Percentiles rank a stretch among this genome's conserved stretches.
phyloP scores from a whole-genome alignment of 2,888 invertebrate species.

The Epinotia brunnichana region DNA sequence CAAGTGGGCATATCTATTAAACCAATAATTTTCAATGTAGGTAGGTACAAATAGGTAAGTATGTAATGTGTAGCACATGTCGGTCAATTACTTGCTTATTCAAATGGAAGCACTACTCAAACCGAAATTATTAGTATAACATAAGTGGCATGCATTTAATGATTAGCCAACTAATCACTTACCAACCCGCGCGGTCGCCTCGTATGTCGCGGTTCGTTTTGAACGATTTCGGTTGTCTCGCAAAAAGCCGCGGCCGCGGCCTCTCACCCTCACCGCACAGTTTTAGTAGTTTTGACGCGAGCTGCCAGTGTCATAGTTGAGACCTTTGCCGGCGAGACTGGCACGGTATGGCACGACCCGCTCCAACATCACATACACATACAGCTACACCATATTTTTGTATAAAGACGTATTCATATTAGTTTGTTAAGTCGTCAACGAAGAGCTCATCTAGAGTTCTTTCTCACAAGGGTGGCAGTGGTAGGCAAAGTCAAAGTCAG shows the following conservation, averaged over 20 bases:
- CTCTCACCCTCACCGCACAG: conserved; percentile 61
- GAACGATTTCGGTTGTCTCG: conserved; percentile 18
- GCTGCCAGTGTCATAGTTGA: conserved; percentile 76
- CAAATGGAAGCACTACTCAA: background rate
- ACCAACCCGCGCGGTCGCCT: conserved; percentile 24
- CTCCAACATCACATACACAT: conserved; percentile 73
- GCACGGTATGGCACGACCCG: conserved; percentile 80
- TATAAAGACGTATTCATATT: conserved; percentile 68
- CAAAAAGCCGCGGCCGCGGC: conserved; percentile 52
- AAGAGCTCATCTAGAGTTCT: background rate
- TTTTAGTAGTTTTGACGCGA: conserved; percentile 79
- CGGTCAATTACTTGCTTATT: background rate
- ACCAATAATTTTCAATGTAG: background rate
- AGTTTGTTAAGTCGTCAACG: conserved; percentile 33
- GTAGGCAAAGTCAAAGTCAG: background rate
- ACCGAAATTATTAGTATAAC: background rate
- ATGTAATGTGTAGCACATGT: too few relatives aligned
- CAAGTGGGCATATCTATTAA: background rate
- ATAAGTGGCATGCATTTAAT: background rate
- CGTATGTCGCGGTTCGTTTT: conserved; percentile 32
- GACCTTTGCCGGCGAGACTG: conserved; percentile 73
- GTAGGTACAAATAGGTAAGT: too few relatives aligned
- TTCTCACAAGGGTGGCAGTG: background rate
- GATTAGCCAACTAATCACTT: conserved; percentile 22
- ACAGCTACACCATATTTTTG: conserved; percentile 52